Conservation (phyloP, 2,113 vertebrate genomes). For the Blennius ocellaris region DNA sequence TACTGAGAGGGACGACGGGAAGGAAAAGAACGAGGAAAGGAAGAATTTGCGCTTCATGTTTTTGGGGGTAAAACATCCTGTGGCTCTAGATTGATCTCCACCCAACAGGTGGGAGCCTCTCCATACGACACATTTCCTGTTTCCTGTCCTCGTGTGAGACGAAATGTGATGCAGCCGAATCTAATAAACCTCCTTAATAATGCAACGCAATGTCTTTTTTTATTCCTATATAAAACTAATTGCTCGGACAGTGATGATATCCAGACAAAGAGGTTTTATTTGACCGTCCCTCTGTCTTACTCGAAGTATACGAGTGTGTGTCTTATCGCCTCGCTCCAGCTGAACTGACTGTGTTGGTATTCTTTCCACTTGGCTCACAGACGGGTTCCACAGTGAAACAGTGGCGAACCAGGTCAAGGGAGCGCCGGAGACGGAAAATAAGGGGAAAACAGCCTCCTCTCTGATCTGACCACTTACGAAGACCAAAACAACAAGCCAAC, state of each 20-base stretch:
- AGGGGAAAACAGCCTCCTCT: conserved; percentile 46
- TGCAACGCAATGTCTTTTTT: too few relatives aligned
- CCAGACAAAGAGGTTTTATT: conserved; percentile 36
- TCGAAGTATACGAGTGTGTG: not conserved
- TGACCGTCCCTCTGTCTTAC: conserved; percentile 12
- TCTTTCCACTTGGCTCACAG: conserved; percentile 43
- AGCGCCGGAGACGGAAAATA: conserved; percentile 50
- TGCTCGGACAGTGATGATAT: too few relatives aligned
- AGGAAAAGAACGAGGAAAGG: not conserved
- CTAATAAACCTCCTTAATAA: too few relatives aligned
- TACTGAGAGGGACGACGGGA: not conserved
- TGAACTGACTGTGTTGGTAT: conserved; percentile 53
- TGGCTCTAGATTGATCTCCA: too few relatives aligned
- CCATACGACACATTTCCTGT: too few relatives aligned
- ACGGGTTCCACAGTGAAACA: conserved; percentile 55
- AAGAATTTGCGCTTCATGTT: too few relatives aligned
- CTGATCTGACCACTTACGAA: not conserved
- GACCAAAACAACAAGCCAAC: conserved; percentile 11
- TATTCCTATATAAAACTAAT: too few relatives aligned
- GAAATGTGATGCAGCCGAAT: too few relatives aligned
- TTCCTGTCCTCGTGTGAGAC: too few relatives aligned
- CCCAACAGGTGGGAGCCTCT: too few relatives aligned
- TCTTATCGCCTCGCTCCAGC: conserved; percentile 5
- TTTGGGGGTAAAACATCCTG: too few relatives aligned
- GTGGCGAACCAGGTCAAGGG: conserved; percentile 56